Conservation (phyloP, 2,888 invertebrate species). For the Chironomus riparius region DNA sequence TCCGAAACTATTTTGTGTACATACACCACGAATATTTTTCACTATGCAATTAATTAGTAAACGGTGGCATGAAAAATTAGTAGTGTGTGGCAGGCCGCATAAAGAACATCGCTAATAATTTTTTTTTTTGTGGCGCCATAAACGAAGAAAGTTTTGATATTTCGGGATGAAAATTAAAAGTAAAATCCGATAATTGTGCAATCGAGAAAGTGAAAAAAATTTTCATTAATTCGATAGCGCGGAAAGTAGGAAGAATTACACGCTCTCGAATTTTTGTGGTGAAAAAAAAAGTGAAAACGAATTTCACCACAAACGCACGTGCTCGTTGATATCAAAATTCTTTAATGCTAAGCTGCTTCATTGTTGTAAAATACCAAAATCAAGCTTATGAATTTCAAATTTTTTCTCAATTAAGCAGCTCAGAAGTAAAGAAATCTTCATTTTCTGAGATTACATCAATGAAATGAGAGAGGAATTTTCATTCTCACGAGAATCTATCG, state of each 20-base stretch:
- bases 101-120: neutral
- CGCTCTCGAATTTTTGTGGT: neutral
- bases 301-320: neutral
- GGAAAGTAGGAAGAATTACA: neutral
- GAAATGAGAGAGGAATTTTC: neutral
- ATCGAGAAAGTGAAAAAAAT: neutral
- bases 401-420: too few relatives aligned
- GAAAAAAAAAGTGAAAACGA: neutral
- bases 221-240: neutral
- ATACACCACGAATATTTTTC: neutral
- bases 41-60: neutral
- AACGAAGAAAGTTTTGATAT: neutral
- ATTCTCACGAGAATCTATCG: neutral
- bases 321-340: neutral
- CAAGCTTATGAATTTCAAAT: too few relatives aligned
- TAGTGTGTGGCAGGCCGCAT: neutral
- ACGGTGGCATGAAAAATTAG: neutral
- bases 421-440: too few relatives aligned
- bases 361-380: neutral
- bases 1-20: neutral
- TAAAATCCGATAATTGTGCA: neutral
- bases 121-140: neutral
- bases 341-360: neutral
- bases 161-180: neutral
- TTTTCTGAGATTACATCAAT: neutral